Evolutionary conservation across 1,140 invertebrate species (phyloP).

Genomic region (Lysiphlebus fabarum): DNA sequence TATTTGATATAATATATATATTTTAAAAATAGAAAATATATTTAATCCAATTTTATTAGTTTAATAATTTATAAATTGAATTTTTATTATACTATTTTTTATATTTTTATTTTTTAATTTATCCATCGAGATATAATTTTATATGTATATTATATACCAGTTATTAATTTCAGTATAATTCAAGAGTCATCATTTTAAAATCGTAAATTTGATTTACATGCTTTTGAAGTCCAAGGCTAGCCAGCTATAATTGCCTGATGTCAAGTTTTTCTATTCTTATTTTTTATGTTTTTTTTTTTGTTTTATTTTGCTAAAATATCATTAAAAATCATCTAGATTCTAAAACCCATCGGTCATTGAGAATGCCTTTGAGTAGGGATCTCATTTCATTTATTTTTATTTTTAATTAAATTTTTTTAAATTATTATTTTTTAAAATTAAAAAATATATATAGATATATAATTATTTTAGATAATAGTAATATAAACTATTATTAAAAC

Average conservation of each 20-base stretch:
- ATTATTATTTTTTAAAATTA: background rate
- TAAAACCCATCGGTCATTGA: background rate
- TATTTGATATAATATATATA: too few relatives aligned
- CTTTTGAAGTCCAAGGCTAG: constrained; percentile 18
- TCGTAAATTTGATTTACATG: constrained; percentile 16
- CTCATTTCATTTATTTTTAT: background rate
- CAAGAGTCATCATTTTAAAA: background rate
- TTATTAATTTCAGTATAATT: background rate
- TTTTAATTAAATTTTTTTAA: background rate
- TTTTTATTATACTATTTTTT: too few relatives aligned
- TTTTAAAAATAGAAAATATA: too few relatives aligned
- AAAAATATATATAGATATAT: too few relatives aligned
- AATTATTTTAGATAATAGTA: too few relatives aligned
- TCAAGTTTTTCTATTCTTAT: constrained; percentile 10
- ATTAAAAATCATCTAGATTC: constrained; percentile 1
- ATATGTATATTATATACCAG: too few relatives aligned
- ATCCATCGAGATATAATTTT: too few relatives aligned
- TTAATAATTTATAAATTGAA: too few relatives aligned
- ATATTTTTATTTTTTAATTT: too few relatives aligned
- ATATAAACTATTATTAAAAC: too few relatives aligned
- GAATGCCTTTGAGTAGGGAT: background rate
- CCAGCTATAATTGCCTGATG: constrained; percentile 7
- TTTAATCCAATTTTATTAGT: too few relatives aligned
- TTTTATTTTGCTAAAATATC: background rate
- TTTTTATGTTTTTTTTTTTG: too few relatives aligned